Evolutionary conservation across 1,140 invertebrate species (phyloP).

Genomic region (Drosophila aff.): DNA sequence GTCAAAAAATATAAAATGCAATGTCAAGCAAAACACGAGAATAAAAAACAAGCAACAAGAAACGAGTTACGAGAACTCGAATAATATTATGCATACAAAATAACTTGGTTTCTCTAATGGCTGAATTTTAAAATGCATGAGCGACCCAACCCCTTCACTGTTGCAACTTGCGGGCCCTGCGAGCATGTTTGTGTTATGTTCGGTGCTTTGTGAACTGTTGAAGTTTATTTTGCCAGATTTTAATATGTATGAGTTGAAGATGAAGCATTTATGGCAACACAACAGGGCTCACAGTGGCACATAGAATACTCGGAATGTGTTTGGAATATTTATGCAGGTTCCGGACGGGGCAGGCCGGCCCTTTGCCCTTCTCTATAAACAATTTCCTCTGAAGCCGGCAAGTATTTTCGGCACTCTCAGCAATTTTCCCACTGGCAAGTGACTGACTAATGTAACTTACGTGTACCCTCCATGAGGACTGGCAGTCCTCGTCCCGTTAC

Average conservation of each 20-base stretch:
- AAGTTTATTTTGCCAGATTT: conserved; percentile 81
- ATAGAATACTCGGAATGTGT: conserved; percentile 60
- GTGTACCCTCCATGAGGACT: conserved; percentile 45
- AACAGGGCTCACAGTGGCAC: conserved; percentile 47
- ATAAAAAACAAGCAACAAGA: not conserved
- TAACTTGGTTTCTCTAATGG: conserved; percentile 76
- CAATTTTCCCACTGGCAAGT: conserved; percentile 65
- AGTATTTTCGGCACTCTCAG: conserved; percentile 63
- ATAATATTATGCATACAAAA: conserved; percentile 80
- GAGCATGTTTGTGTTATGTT: conserved; percentile 54
- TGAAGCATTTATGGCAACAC: conserved; percentile 70
- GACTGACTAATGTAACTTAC: conserved; percentile 79
- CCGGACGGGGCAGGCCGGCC: conserved; percentile 18
- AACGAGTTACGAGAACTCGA: conserved; percentile 29
- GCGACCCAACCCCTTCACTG: conserved; percentile 9
- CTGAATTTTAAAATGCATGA: conserved; percentile 81
- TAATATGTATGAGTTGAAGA: conserved; percentile 82
- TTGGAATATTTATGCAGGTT: conserved; percentile 70
- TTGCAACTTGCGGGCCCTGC: conserved; percentile 19
- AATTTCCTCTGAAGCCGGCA: conserved; percentile 44
- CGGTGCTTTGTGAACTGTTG: conserved; percentile 69
- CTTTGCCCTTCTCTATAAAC: conserved; percentile 51
- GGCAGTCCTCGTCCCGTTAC: not conserved
- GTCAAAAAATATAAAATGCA: conserved; percentile 70
- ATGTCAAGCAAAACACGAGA: conserved; percentile 39